Evolutionary conservation across 2,888 invertebrate genomes (phyloP), one percentile per base, ranked within the genome.

Genomic region (Plebejus argus): DNA sequence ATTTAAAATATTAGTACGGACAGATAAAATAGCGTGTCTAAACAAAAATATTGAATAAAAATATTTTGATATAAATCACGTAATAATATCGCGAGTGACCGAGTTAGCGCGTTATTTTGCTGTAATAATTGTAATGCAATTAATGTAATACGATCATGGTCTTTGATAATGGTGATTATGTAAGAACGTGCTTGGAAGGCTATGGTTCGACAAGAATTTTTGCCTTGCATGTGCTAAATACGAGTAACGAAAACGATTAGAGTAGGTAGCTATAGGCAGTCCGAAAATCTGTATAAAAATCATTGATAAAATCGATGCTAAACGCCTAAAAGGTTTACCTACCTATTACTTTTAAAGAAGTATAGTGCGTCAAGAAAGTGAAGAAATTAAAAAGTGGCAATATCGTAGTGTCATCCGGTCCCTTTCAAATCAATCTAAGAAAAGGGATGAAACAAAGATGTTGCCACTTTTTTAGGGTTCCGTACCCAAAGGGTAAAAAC

Each of bases 141-240:
- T 58, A 58, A 58, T 56, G 56, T 56, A 58, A 58, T 58, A n/a
- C 56, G 58, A 58, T 58, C 58, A 58, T 58, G 58, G 58, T 58
- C 58, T 58, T 58, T 58, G 58, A 58, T 58, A 58, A 58, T 58
- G n/a, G 58, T 58, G 20, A 58, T 58, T 58, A 58, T 58, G 20
- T 58, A 58, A 20, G 2, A 7, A 58, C 58, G n/a, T 58, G 18
- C 20, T 58, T 58, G 58, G 58, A 58, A 58, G 58, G 20, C 58
- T 18, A 20, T 58, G 58, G 58, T 58, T 58, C 15, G n/a, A 15
- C 53, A 53, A 53, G 45, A 45, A 45, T 45, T 45, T 45, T 1
- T 53, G 15, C 0, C 3, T 18, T 18, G 53, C 3, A 53, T 53
- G 53, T 53, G 5, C 5, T 18, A 45, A 45, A 45, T 53, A 53